Base-by-base conservation (phyloP, 2,797 vertebrate species). In the Bradypodion ventrale region DNA sequence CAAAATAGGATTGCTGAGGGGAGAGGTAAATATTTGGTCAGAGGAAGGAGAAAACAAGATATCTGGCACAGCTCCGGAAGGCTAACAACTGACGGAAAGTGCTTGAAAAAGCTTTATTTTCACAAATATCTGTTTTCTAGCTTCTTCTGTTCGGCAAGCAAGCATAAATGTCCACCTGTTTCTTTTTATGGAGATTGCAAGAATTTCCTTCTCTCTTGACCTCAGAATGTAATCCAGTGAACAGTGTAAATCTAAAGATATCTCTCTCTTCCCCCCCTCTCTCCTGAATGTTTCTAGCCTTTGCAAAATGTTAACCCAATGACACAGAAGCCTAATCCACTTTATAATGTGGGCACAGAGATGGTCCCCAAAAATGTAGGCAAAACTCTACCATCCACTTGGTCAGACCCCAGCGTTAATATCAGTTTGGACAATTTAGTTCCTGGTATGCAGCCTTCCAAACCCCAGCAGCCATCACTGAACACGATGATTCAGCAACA, bases 401-500 rank as follows among this genome's bases (percentile, higher is more conserved):
- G 99, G 99, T 98, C 98, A 76, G 98, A 99, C 93, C 97, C 95
- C 92, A 97, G 97, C 35, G 97, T 99, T 91, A 98, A 99, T 96
- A 99, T 99, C 95, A 99, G 96, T 93, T 96, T 99, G 93, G 99
- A 99, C 96, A 99, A 97, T 95, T 96, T 99, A 93, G 95, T 97
- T 69, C 98, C 98, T 68, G 98, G 98, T 90, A 96, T 97, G 95
- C 98, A 98, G 83, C 97, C 98, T 83, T 97, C 98, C 84, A 99
- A 99, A 93, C 96, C 96, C 12, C 96, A 95, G 85, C 99, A 99
- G 92, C 99, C 98, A 84, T 98, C 96, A 0, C 98, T 99, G 78
- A 98, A 97, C 88, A 97, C 98, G 88, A 98, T 99, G 96, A 98
- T 99, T 93, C 98, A 98, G 85, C 98, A 99, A 82, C 98, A 99